A percentile compares a stretch with the other conserved stretches of the same genome.
These are phyloP conservation scores for Pristionchus mayeri DNA, from an alignment of 2,888 invertebrate genomes.

Conservation along the genomic window DNA sequence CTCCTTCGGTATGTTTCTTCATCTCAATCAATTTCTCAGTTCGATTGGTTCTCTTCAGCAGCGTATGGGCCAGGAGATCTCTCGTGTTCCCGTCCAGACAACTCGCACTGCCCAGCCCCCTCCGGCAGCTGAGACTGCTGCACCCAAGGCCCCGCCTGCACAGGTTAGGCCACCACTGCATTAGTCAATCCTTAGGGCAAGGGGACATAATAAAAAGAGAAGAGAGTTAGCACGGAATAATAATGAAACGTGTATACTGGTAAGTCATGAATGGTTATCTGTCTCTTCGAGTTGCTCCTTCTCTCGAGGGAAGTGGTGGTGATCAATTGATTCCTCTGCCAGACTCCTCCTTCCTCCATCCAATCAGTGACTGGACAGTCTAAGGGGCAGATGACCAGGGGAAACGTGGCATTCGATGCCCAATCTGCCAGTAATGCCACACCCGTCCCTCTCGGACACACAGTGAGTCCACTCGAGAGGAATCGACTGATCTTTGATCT, in stretches of 20 bases:
- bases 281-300: not conserved
- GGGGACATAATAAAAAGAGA: too few relatives aligned
- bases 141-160: not conserved
- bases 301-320: not conserved
- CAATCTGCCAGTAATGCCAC: slow-evolving; percentile 40
- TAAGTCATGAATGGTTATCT: too few relatives aligned
- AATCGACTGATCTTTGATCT: not conserved
- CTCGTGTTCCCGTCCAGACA: slow-evolving; percentile 6
- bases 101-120: slow-evolving; percentile 1
- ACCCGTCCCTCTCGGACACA: slow-evolving; percentile 42
- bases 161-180: not conserved
- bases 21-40: not conserved
- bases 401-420: slow-evolving; percentile 46
- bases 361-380: too few relatives aligned
- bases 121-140: not conserved
- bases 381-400: not conserved
- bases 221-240: too few relatives aligned
- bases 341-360: not conserved
- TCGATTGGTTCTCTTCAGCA: not conserved
- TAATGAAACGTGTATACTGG: too few relatives aligned
- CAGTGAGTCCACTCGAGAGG: not conserved
- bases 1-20: too few relatives aligned
- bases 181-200: not conserved
- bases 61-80: slow-evolving; percentile 46
- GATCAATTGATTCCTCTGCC: not conserved